Percentiles rank a stretch among this genome's conserved stretches.
phyloP scores from a whole-genome alignment of 2,797 vertebrate species.

The Tangara arthus region DNA sequence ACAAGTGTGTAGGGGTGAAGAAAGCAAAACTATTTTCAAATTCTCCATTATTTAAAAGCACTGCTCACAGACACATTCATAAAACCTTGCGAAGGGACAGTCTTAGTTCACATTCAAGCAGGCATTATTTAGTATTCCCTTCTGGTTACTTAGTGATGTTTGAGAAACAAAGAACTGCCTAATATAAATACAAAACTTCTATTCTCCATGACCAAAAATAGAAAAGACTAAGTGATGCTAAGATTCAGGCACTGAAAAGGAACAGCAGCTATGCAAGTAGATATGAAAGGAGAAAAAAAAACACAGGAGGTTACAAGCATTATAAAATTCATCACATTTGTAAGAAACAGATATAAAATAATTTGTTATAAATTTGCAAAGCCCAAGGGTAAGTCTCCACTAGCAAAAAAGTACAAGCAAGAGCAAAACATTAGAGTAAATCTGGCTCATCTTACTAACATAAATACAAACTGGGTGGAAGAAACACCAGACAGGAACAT shows the following conservation, averaged over 20 bases:
- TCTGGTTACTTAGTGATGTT: neutral
- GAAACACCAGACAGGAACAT: neutral
- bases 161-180: neutral
- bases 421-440: neutral
- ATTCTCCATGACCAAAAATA: constrained; percentile 16
- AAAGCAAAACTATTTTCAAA: neutral
- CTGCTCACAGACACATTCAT: neutral
- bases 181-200: neutral
- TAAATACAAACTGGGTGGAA: neutral
- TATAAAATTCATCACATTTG: neutral
- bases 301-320: neutral
- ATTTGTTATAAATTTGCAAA: neutral
- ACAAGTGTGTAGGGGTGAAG: neutral
- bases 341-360: neutral
- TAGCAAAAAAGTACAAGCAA: neutral
- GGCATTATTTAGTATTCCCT: neutral
- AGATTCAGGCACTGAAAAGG: neutral
- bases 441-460: neutral
- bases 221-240: neutral
- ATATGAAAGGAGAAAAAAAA: neutral
- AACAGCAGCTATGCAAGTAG: neutral
- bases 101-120: neutral
- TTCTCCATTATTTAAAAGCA: neutral
- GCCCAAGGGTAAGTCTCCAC: neutral
- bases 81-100: neutral